These are phyloP conservation scores for Chymomyza procnemis DNA, from an alignment of 2,888 invertebrate genomes.

Conservation along the genomic window DNA sequence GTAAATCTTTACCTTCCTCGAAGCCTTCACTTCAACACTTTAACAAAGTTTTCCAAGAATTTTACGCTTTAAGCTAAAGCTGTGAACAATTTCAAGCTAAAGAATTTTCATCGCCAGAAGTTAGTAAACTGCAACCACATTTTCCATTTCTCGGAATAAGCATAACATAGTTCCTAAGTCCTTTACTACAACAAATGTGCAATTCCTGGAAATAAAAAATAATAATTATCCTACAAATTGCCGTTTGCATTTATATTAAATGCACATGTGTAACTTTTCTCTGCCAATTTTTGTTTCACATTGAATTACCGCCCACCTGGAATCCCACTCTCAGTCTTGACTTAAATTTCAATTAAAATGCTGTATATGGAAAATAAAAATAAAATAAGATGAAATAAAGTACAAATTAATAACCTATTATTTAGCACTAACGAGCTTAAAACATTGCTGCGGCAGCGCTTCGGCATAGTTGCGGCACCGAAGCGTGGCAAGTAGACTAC, in stretches of 20 bases:
- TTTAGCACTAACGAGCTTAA: constrained; percentile 40
- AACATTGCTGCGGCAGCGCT: constrained; percentile 17
- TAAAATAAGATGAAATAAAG: constrained; percentile 36
- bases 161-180: too few species aligned
- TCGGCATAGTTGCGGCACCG: constrained; percentile 8
- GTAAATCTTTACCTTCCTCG: too few species aligned
- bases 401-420: constrained; percentile 57
- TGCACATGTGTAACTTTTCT: neutral
- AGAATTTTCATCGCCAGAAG: too few species aligned
- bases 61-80: too few species aligned
- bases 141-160: too few species aligned
- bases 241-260: neutral
- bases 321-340: constrained; percentile 26
- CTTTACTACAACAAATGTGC: too few species aligned
- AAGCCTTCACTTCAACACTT: too few species aligned
- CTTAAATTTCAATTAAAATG: constrained; percentile 68
- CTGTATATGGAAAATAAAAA: constrained; percentile 24
- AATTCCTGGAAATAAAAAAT: neutral
- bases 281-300: neutral
- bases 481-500: constrained; percentile 20
- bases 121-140: too few species aligned
- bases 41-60: too few species aligned
- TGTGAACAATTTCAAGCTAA: too few species aligned
- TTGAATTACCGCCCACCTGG: neutral
- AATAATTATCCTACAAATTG: neutral